Conservation (phyloP, 2,113 vertebrate genomes). For the Aphyosemion australe region DNA sequence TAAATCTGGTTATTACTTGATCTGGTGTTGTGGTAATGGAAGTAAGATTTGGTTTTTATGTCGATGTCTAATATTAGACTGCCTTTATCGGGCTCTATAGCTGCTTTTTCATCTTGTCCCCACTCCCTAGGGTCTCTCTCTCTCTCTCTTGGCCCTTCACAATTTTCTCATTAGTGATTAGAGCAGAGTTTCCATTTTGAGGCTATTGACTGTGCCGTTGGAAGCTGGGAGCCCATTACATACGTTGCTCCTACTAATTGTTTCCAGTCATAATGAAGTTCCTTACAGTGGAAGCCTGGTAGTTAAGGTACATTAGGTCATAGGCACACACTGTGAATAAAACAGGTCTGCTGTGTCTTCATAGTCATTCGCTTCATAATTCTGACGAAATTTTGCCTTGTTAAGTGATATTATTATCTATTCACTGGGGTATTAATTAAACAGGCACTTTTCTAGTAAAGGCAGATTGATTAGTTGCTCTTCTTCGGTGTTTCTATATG, state of each 20-base stretch:
- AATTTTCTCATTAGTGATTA: conserved; percentile 80
- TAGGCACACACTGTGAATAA: conserved; percentile 51
- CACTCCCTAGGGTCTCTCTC: conserved; percentile 52
- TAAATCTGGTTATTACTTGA: conserved; percentile 47
- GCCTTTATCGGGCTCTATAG: conserved; percentile 46
- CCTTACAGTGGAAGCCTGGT: conserved; percentile 68
- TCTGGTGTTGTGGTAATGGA: conserved; percentile 35
- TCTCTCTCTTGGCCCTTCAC: conserved; percentile 59
- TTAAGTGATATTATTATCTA: conserved; percentile 25
- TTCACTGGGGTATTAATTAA: conserved; percentile 29
- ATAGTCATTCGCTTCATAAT: conserved; percentile 30
- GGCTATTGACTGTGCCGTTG: conserved; percentile 76
- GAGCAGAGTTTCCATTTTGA: conserved; percentile 80
- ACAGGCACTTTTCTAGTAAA: conserved; percentile 15
- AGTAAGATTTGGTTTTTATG: conserved; percentile 41
- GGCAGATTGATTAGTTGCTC: conserved; percentile 29
- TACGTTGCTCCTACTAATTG: conserved; percentile 74
- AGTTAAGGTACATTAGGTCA: conserved; percentile 68
- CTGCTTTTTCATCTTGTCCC: conserved; percentile 52
- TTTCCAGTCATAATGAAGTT: conserved; percentile 81
- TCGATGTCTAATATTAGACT: conserved; percentile 27
- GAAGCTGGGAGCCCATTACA: conserved; percentile 75
- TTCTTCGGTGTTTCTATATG: conserved; percentile 15
- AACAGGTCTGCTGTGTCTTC: conserved; percentile 50
- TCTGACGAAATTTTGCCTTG: conserved; percentile 39